Evolutionary conservation across 2,888 invertebrate genomes (phyloP), one percentile per base, ranked within the genome.

Genomic region (Sesamia inferens): DNA sequence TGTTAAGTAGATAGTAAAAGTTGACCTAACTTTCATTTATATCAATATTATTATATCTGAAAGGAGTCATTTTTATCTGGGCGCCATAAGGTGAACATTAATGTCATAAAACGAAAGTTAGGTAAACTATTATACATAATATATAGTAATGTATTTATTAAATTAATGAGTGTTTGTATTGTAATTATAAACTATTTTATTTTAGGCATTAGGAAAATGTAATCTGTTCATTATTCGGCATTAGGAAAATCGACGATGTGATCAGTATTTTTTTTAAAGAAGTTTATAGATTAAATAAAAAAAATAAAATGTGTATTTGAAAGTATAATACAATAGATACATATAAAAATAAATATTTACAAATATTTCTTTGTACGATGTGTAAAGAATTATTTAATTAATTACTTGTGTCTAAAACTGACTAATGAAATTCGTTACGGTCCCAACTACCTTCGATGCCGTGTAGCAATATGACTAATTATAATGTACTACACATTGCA

Each of bases 401-500:
- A 72, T 74, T 47, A 63, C 24, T 66, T n/a, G 14, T 22, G 58
- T 54, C n/a, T 11, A 48, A 65, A 44, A 14, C 54, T 51, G 16
- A 65, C 16, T n/a, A 54, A 73, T 54, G 66, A 58, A 70, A 71
- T 67, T 78, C 47, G 54, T 42, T 54, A 66, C 61, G 8, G 19
- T 44, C 68, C n/a, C 57, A 5, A n/a, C 51, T 16, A 11, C n/a
- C 22, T 16, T 19, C 11, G 13, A 24, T 19, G 24, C 39, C 13
- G 54, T 64, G 48, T 47, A 31, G 8, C 64, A 72, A 72, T 66
- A 51, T 48, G 47, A 70, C 54, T 81, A 71, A 82, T 76, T 81
- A 63, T n/a, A 42, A 80, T 71, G 70, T 80, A 71, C 80, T 80
- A 81, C 80, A 83, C 31, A 61, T 16, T 16, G 22, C 80, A 51